Base-by-base conservation (phyloP, 92 coral and sea anemone genomes). In the Blastomussa wellsi region DNA sequence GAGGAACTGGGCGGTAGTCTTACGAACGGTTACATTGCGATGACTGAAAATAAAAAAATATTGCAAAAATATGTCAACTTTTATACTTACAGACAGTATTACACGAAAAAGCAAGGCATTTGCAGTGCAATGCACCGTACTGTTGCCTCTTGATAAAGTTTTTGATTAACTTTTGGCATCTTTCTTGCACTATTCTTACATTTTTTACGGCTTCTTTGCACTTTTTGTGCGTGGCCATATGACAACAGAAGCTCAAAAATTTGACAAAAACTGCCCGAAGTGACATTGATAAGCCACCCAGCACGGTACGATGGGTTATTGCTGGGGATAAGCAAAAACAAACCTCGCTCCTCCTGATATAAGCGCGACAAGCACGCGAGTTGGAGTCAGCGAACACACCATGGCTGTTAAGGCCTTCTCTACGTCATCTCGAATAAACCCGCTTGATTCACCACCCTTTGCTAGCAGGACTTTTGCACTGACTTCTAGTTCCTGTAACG, bases 381-480 rank as follows among this genome's bases (percentile, higher is more conserved):
- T 91, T 41, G 95, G 88, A 7, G 96, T 79, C 0, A 93, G 93
- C 26, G 92, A 87, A 53, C 84, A 76, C 9, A 96, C 94, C 97
- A 96, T 85, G 76, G 95, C 87, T 42, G 93, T 78, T 26, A 96
- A 80, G 28, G 96, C 66, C 72, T 91, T 95, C 65, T 96, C 99
- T 13, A 90, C 99, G 71, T 96, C 98, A 78, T 93, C 98, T 82
- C 99, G 87, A 64, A 96, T 96, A 65, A 96, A 96, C n/a, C 94
- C 93, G 78, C 94, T 96, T 7, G 98, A 83, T 82, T 96, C 99
- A 19, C 94, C 95, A 28, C 91, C 95, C 82, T 96, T 96, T 59
- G 85, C 89, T 36, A 96, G 86, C 22, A 96, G 90, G 48, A 91
- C 88, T 86, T 94, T 95, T 10, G 93, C 84, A 29, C 92, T 86